These are phyloP conservation scores for Pediacus dermestoides DNA, from an alignment of 2,888 invertebrate species.

Conservation along the genomic window DNA sequence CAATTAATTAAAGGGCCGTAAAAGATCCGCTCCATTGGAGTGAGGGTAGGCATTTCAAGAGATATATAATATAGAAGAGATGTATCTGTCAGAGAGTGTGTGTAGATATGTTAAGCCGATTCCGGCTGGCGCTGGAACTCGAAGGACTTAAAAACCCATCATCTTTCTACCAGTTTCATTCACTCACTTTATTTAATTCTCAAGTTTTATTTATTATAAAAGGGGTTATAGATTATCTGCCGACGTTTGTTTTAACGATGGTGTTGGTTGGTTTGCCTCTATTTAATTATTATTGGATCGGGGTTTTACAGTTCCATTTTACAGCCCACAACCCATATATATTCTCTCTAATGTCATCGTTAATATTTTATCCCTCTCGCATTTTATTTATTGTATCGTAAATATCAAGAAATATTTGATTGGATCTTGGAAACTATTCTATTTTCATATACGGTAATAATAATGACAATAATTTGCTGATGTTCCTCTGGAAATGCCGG, in stretches of 20 bases:
- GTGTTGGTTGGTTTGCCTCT: too few species aligned
- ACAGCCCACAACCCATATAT: constrained; percentile 25
- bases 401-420: constrained; percentile 37
- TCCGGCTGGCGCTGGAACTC: constrained; percentile 20
- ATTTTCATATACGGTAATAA: too few species aligned
- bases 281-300: constrained; percentile 37
- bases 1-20: constrained; percentile 17
- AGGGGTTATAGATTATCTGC: constrained; percentile 37
- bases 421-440: constrained; percentile 28
- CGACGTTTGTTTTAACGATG: constrained; percentile 36
- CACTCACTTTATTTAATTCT: constrained; percentile 34
- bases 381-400: constrained; percentile 39
- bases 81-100: constrained; percentile 36
- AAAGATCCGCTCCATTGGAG: constrained; percentile 29
- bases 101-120: constrained; percentile 38
- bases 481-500: too few species aligned
- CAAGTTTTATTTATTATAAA: constrained; percentile 30
- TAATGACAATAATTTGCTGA: too few species aligned
- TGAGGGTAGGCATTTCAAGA: constrained; percentile 29
- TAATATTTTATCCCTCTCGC: constrained; percentile 29
- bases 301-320: constrained; percentile 33
- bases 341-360: constrained; percentile 31
- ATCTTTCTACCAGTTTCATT: constrained; percentile 20
- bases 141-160: constrained; percentile 29
- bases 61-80: constrained; percentile 27